phyloP scores from a whole-genome alignment of 2,888 invertebrate genomes.

The Laothoe populi region DNA sequence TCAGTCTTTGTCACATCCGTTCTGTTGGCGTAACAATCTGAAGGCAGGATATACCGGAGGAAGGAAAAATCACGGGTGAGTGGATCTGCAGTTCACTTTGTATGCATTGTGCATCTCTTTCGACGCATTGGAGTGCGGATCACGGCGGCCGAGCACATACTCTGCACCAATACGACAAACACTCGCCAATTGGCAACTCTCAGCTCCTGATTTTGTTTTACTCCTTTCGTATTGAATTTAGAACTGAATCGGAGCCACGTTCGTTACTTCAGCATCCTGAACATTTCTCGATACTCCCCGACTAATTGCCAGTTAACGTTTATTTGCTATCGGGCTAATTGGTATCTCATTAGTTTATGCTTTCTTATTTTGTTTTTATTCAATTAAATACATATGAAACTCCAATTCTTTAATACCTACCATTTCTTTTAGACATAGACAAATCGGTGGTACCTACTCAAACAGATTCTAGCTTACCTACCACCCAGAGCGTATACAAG shows the following conservation, averaged over 20 bases:
- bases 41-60: conserved; percentile 51
- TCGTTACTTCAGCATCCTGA: conserved; percentile 20
- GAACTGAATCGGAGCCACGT: conserved; percentile 25
- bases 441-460: too few relatives aligned
- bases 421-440: too few relatives aligned
- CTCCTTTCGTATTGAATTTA: conserved; percentile 53
- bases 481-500: too few relatives aligned
- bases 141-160: conserved; percentile 55
- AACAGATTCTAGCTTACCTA: too few relatives aligned
- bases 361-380: conserved; percentile 14
- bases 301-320: conserved; percentile 22
- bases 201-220: conserved; percentile 63
- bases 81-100: conserved; percentile 63
- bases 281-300: conserved; percentile 17
- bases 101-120: conserved; percentile 70
- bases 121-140: conserved; percentile 64
- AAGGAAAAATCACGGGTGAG: conserved; percentile 69
- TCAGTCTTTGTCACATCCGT: conserved; percentile 59
- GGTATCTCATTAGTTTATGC: conserved; percentile 20
- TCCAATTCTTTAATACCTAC: too few relatives aligned
- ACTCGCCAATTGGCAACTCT: conserved; percentile 66
- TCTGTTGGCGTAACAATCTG: conserved; percentile 46
- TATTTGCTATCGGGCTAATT: conserved; percentile 20
- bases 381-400: neutral
- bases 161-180: conserved; percentile 70